phyloP scores from a whole-genome alignment of 2,888 invertebrate species.

The Zygaena filipendulae region DNA sequence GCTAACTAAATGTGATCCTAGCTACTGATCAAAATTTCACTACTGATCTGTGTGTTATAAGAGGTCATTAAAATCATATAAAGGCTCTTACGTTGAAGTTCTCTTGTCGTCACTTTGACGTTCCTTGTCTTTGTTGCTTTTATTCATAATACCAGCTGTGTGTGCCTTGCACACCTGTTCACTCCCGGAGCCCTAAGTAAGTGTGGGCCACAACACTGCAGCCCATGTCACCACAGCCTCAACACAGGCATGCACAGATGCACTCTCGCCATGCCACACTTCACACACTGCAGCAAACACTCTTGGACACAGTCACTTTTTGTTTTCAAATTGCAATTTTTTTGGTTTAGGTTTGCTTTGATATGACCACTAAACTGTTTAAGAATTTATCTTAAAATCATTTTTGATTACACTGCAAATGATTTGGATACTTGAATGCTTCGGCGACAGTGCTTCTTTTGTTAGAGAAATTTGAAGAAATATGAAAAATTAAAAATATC shows the following conservation, averaged over 20 bases:
- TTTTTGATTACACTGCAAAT: constrained; percentile 57
- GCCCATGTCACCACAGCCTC: constrained; percentile 62
- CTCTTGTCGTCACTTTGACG: constrained; percentile 65
- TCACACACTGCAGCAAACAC: constrained; percentile 28
- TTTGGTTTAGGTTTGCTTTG: constrained; percentile 29
- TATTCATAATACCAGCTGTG: constrained; percentile 62
- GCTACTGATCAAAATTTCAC: too few species aligned
- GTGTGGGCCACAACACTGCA: constrained; percentile 41
- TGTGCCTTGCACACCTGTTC: constrained; percentile 52
- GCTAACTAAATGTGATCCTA: too few species aligned
- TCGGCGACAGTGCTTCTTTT: constrained; percentile 45
- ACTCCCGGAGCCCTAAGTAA: constrained; percentile 57
- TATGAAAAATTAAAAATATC: too few species aligned
- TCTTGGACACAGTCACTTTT: constrained; percentile 34
- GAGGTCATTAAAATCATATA: too few species aligned
- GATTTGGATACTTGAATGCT: constrained; percentile 41
- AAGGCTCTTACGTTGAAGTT: constrained; percentile 53
- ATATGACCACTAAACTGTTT: constrained; percentile 50
- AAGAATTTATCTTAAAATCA: constrained; percentile 65
- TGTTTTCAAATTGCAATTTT: constrained; percentile 45
- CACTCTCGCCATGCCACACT: constrained; percentile 48
- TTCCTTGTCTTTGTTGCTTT: constrained; percentile 63
- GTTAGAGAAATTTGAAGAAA: too few species aligned
- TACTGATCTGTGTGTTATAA: too few species aligned
- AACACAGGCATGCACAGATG: constrained; percentile 31